Conservation (phyloP, 2,113 vertebrate genomes). For the Bostrychus sinensis region DNA sequence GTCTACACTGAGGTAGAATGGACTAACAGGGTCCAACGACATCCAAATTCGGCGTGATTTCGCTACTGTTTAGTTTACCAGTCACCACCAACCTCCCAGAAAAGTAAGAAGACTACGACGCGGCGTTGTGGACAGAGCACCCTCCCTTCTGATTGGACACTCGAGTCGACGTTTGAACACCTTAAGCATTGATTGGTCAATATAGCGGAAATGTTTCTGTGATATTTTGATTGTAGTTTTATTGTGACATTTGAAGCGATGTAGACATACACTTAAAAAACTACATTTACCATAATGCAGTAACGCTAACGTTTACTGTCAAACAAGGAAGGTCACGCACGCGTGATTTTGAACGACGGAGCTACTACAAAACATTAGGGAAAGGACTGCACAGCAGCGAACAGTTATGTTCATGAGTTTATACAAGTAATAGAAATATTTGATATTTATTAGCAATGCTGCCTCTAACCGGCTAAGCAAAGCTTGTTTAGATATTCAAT, state of each 20-base stretch:
- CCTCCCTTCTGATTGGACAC: conserved; percentile 59
- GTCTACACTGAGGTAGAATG: conserved; percentile 32
- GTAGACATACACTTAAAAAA: not conserved
- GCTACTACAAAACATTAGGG: not conserved
- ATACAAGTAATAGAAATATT: not conserved
- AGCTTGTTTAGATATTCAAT: not conserved
- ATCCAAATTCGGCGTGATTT: conserved; percentile 44
- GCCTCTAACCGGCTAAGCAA: not conserved
- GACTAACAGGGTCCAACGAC: conserved; percentile 44
- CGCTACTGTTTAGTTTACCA: conserved; percentile 49
- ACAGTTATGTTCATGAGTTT: too few species aligned
- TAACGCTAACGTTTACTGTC: not conserved
- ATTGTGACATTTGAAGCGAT: not conserved
- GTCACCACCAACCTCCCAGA: conserved; percentile 54
- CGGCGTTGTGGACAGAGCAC: conserved; percentile 56
- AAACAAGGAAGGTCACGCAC: conserved; percentile 66
- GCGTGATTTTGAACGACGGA: conserved; percentile 44
- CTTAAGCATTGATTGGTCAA: conserved; percentile 57
- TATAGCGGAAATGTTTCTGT: conserved; percentile 45
- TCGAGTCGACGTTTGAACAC: conserved; percentile 24
- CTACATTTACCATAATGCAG: conserved; percentile 63
- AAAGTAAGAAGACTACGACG: conserved; percentile 71
- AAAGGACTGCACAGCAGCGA: not conserved
- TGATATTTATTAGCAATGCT: not conserved
- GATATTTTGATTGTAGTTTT: conserved; percentile 67